Evolutionary conservation across 2,113 vertebrate species (phyloP).

Genomic region (Phalacrocorax brasilianus): DNA sequence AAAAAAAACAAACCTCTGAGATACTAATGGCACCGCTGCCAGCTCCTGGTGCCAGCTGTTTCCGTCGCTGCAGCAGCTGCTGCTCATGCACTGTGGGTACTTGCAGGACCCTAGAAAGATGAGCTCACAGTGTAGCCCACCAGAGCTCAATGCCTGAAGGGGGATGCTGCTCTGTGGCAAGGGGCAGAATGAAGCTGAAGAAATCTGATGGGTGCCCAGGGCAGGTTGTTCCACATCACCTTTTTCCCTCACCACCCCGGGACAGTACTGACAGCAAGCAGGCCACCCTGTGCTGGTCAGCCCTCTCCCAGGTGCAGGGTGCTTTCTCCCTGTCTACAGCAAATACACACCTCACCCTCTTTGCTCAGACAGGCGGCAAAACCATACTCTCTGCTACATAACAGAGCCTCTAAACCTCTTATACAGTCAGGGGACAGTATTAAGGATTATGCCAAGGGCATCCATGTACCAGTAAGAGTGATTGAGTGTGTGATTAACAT

Average conservation of each 20-base stretch:
- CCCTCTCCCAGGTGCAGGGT: background rate
- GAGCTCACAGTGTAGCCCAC: background rate
- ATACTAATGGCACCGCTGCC: background rate
- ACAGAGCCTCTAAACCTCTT: background rate
- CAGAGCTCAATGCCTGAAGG: background rate
- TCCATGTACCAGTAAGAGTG: background rate
- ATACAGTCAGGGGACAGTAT: background rate
- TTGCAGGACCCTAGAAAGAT: background rate
- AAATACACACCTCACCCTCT: fast-evolving
- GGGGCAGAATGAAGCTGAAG: background rate
- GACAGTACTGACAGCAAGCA: background rate
- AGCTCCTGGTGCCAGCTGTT: background rate
- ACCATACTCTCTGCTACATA: background rate
- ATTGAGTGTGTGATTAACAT: background rate
- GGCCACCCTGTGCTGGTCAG: background rate
- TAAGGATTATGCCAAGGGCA: background rate
- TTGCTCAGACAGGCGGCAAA: background rate
- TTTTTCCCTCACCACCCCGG: background rate
- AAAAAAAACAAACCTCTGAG: background rate
- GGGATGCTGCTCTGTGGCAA: fast-evolving
- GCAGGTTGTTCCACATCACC: background rate
- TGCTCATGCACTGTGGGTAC: fast-evolving
- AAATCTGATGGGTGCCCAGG: background rate
- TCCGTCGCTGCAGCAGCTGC: fast-evolving
- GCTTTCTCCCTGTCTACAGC: background rate